Conservation (phyloP, 2,888 invertebrate genomes). For the Rutpela maculata region DNA sequence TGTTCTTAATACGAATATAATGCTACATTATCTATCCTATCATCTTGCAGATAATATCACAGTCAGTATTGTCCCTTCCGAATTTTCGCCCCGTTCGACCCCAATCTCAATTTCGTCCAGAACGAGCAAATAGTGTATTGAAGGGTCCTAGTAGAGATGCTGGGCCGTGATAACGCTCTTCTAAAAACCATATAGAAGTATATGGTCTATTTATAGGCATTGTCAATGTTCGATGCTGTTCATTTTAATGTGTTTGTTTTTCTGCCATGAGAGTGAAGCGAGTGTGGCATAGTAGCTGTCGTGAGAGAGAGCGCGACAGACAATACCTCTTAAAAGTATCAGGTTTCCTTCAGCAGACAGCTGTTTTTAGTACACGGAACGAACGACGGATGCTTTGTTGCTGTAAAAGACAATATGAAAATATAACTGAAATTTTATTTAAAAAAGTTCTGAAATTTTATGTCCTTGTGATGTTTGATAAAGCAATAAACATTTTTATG, state of each 20-base stretch:
- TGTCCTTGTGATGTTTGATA: conserved; percentile 34
- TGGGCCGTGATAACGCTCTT: conserved; percentile 61
- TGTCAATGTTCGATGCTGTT: conserved; percentile 74
- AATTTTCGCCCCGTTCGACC: conserved; percentile 47
- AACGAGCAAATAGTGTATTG: conserved; percentile 44
- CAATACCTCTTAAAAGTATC: conserved; percentile 74
- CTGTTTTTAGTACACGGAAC: conserved; percentile 73
- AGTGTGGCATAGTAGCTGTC: conserved; percentile 52
- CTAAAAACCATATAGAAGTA: conserved; percentile 71
- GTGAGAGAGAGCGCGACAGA: conserved; percentile 61
- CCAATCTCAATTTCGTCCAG: conserved; percentile 25
- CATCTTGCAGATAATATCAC: conserved; percentile 6
- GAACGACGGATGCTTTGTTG: conserved; percentile 63
- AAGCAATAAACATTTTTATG: conserved; percentile 8
- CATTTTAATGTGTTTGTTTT: conserved; percentile 75
- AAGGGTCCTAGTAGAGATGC: conserved; percentile 61
- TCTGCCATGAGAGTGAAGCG: conserved; percentile 69
- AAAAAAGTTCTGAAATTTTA: conserved; percentile 20
- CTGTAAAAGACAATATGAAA: conserved; percentile 56
- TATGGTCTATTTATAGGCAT: conserved; percentile 75
- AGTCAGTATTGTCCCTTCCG: conserved; percentile 9
- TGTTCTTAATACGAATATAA: conserved; percentile 23
- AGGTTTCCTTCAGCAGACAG: conserved; percentile 73
- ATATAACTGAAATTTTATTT: conserved; percentile 48
- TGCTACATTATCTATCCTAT: conserved; percentile 13